Conservation (phyloP, 2,888 invertebrate species). For the Chrysolina americana region DNA sequence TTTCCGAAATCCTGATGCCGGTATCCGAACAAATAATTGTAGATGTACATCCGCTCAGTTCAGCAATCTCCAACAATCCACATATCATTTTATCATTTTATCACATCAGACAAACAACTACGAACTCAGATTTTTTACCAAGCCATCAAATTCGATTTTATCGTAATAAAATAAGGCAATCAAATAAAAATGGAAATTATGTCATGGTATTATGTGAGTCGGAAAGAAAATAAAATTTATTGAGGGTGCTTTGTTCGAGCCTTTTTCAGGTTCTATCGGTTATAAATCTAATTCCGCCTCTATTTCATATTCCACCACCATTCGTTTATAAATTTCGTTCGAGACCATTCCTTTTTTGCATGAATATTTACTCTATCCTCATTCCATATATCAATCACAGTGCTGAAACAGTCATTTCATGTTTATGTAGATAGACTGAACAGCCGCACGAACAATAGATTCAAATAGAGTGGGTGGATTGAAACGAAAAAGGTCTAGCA, state of each 20-base stretch:
- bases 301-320: constrained; percentile 29
- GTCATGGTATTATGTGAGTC: constrained; percentile 23
- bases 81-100: not conserved
- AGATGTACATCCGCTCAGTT: not conserved
- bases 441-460: constrained; percentile 10
- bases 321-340: constrained; percentile 34
- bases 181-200: constrained; percentile 30
- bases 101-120: not conserved
- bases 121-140: not conserved
- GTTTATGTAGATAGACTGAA: constrained; percentile 9
- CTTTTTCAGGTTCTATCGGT: constrained; percentile 27
- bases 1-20: no score
- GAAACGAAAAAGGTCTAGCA: not conserved
- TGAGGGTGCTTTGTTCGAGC: constrained; percentile 15
- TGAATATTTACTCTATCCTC: constrained; percentile 28
- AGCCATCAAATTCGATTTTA: not conserved
- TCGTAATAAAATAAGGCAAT: constrained; percentile 23
- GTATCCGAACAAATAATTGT: no score
- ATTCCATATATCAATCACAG: constrained; percentile 11
- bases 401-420: constrained; percentile 18
- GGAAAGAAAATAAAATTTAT: constrained; percentile 23
- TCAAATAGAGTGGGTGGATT: not conserved
- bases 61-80: not conserved
- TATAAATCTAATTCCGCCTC: constrained; percentile 28
- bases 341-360: constrained; percentile 14